Conservation (phyloP, 2,113 vertebrate genomes). For the Lamprotornis superbus region DNA sequence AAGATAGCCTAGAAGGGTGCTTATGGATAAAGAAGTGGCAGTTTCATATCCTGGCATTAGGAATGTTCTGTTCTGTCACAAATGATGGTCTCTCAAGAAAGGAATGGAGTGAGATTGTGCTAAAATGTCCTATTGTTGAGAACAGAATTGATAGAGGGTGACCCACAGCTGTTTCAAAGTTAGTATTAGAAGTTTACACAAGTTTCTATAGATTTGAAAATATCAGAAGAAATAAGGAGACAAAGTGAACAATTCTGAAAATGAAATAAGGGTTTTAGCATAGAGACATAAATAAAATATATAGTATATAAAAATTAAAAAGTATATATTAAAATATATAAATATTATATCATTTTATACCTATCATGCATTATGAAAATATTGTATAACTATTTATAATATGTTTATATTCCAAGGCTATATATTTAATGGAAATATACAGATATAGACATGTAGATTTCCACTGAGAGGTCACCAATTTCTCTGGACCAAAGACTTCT, state of each 20-base stretch:
- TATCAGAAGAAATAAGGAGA: not conserved
- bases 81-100: not conserved
- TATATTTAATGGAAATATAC: not conserved
- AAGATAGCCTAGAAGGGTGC: not conserved
- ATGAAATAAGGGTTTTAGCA: not conserved
- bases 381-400: not conserved
- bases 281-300: not conserved
- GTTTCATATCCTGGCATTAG: not conserved
- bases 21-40: not conserved
- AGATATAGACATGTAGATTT: not conserved
- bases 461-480: not conserved
- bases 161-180: not conserved
- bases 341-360: fast-evolving
- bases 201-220: not conserved
- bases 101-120: not conserved
- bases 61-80: not conserved
- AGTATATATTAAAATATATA: not conserved
- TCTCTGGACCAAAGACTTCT: not conserved
- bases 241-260: not conserved
- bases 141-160: not conserved
- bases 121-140: not conserved
- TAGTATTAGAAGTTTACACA: not conserved
- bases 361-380: not conserved
- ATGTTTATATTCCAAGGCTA: not conserved
- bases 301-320: not conserved